Evolutionary conservation across 2,113 vertebrate species (phyloP), one percentile per base, ranked within the genome.

Genomic region (Xenopus laevis): DNA sequence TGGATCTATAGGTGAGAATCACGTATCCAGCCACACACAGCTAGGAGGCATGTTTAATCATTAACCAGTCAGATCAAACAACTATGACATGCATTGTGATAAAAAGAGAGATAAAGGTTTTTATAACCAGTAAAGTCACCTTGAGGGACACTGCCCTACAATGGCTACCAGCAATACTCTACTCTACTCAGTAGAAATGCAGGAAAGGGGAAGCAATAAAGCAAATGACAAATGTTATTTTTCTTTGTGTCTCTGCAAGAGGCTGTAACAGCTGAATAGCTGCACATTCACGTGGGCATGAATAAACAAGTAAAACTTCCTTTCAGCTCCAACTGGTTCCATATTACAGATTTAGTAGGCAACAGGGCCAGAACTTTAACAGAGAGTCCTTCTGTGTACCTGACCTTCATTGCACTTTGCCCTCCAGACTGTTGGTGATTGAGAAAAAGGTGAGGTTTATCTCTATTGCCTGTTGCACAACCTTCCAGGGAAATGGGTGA

Each of bases 11-110:
- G 11, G 15, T 23, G 13, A 21, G 16, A 61, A 44, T 75, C 72
- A 75, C 65, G 57, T 75, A 62, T 53, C 4, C 60, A n/a, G 58
- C 13, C 13, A 27, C 67, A 18, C 3, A 33, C 21, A 8, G 7
- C 52, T 52, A 4, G 33, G 33, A 40, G 33, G 33, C 33, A 7
- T 6, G 10, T 40, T 53, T 70, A 76, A 76, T 69, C 3, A 69
- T 63, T 76, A 76, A 69, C 73, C 15, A 11, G 6, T 4, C 8
- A 2, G 18, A 10, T 62, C 59, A 64, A 55, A 63, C 11, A 69
- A 62, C 23, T 69, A 10, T 16, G n/a, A 63, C 46, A 53, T n/a
- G 44, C 17, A 16, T 63, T 64, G 15, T 44, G 66, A 76, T 69
- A 76, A 76, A 60, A 68, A 30, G 20, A 52, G 47, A 69, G 6